These are phyloP conservation scores for Mormyrus hasselquistii DNA, from an alignment of 2,797 vertebrate genomes.

Conservation along the genomic window DNA sequence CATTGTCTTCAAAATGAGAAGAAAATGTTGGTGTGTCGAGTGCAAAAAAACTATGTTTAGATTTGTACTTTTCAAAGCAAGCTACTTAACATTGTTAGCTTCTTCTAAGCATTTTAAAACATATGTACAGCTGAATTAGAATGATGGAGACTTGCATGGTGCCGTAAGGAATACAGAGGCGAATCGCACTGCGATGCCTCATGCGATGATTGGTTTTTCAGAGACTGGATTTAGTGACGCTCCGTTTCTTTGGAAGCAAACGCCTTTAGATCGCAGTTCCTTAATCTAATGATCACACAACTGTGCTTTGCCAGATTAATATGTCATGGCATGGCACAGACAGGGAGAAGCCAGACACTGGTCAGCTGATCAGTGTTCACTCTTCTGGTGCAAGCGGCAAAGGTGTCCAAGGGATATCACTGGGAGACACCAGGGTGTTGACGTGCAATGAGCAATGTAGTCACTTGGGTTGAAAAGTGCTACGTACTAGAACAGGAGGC, in stretches of 20 bases:
- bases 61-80: conserved; percentile 2
- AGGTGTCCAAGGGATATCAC: neutral
- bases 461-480: neutral
- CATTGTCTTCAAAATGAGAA: neutral
- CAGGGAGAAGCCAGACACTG: neutral
- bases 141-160: neutral
- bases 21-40: neutral
- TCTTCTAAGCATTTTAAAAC: neutral
- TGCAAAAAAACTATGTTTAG: neutral
- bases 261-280: neutral
- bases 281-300: neutral
- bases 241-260: neutral
- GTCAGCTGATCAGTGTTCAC: neutral
- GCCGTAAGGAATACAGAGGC: neutral
- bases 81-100: neutral
- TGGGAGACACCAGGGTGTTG: neutral
- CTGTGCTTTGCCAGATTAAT: neutral
- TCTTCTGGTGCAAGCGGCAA: neutral
- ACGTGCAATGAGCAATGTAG: neutral
- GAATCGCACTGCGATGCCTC: neutral
- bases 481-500: neutral
- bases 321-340: neutral
- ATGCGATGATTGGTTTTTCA: neutral
- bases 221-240: neutral
- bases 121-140: neutral